Evolutionary conservation across 2,888 invertebrate species (phyloP).

Genomic region (Pelosia muscerda): DNA sequence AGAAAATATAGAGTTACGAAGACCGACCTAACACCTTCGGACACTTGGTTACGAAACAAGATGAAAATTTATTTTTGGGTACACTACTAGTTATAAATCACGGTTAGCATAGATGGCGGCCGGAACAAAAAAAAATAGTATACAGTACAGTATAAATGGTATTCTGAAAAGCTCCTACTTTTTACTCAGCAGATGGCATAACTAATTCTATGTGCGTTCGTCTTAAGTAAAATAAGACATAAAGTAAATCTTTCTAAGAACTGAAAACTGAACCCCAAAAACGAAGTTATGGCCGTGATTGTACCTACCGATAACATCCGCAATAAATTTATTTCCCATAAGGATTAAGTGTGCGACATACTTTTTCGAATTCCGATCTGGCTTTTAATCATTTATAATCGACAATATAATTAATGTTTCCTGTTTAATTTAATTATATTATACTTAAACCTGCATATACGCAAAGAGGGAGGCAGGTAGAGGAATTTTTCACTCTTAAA

Average conservation of each 20-base stretch:
- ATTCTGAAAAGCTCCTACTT: too few species aligned
- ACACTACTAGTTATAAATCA: too few species aligned
- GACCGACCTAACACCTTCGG: too few species aligned
- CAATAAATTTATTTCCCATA: constrained; percentile 2
- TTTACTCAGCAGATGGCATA: neutral
- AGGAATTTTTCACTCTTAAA: neutral
- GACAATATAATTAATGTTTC: constrained; percentile 1
- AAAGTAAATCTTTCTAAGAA: constrained; percentile 11
- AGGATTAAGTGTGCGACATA: constrained; percentile 3
- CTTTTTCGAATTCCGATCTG: constrained; percentile 2
- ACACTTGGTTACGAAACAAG: too few species aligned
- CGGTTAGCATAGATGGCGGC: too few species aligned
- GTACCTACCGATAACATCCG: constrained; percentile 12
- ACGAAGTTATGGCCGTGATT: constrained; percentile 11
- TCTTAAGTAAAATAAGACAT: too few species aligned
- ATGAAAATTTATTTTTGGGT: too few species aligned
- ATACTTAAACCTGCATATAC: neutral
- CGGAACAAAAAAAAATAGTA: too few species aligned
- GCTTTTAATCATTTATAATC: constrained; percentile 1
- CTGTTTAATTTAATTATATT: neutral
- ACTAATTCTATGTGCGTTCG: too few species aligned
- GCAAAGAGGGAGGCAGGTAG: neutral
- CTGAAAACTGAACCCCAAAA: constrained; percentile 10
- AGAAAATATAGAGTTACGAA: too few species aligned
- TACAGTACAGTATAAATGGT: too few species aligned